These are phyloP conservation scores for Candidula unifasciata DNA, from an alignment of 2,888 invertebrate species.

Conservation along the genomic window DNA sequence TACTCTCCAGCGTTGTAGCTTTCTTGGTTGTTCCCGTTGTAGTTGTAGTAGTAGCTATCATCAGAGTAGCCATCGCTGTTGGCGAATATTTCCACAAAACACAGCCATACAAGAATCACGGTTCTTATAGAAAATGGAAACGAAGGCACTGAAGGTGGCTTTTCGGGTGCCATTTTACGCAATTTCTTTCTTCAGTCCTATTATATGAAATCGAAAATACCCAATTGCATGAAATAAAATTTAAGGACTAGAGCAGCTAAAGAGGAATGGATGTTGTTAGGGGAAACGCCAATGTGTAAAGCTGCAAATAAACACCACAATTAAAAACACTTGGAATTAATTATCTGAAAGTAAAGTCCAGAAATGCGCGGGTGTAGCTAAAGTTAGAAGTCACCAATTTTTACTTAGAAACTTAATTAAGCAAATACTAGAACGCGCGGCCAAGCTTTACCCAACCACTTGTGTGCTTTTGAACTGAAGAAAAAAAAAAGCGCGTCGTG, in stretches of 20 bases:
- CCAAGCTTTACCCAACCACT: no score
- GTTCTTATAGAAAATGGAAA: background rate
- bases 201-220: background rate
- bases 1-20: constrained; percentile 35
- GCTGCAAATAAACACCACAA: background rate
- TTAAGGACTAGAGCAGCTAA: no score
- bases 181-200: background rate
- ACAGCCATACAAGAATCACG: background rate
- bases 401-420: no score
- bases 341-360: no score
- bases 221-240: no score
- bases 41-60: constrained; percentile 27
- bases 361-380: no score
- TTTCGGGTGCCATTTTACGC: background rate
- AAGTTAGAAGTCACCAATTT: no score
- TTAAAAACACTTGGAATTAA: background rate
- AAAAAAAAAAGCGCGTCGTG: no score
- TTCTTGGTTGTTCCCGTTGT: constrained; percentile 34
- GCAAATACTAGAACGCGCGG: no score
- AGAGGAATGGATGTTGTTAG: no score
- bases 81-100: background rate
- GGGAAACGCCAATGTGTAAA: no score
- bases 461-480: no score
- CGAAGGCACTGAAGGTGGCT: background rate
- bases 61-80: constrained; percentile 25